Evolutionary conservation across 2,888 invertebrate genomes (phyloP).

Genomic region (Sinopyrophorus schimmeli): DNA sequence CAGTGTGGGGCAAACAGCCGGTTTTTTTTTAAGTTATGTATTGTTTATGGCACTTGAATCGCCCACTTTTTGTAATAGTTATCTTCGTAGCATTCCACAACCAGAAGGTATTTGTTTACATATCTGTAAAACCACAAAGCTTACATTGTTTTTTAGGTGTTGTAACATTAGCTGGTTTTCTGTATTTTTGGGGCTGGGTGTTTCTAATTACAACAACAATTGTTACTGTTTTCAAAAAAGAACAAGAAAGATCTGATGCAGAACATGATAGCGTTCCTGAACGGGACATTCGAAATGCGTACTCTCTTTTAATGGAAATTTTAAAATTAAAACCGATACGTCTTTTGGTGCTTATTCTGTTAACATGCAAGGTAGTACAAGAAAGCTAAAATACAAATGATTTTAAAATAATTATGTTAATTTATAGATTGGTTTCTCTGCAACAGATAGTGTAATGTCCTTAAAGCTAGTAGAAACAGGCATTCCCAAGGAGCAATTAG

Average conservation of each 20-base stretch:
- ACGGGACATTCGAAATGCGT: constrained; percentile 70
- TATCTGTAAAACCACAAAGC: no score
- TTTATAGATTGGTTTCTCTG: constrained; percentile 86
- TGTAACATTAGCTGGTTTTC: constrained; percentile 68
- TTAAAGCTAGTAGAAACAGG: constrained; percentile 95
- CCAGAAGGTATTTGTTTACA: constrained; percentile 66
- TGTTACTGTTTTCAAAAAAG: constrained; percentile 86
- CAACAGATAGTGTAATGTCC: constrained; percentile 92
- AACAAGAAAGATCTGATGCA: constrained; percentile 60
- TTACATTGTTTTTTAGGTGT: no score
- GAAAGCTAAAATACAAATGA: neutral
- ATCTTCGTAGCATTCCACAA: constrained; percentile 73
- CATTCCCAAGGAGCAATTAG: constrained; percentile 92
- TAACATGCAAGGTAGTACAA: constrained; percentile 82
- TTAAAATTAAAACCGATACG: constrained; percentile 81
- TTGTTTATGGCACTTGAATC: constrained; percentile 96
- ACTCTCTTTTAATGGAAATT: constrained; percentile 80
- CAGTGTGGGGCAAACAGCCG: constrained; percentile 97
- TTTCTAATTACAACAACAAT: constrained; percentile 90
- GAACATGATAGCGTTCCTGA: constrained; percentile 53
- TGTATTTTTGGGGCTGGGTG: constrained; percentile 93
- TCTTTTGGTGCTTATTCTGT: constrained; percentile 74
- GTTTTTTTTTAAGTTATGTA: constrained; percentile 95
- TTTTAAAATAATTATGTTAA: no score
- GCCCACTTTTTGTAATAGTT: constrained; percentile 92